Evolutionary conservation across 2,797 vertebrate genomes (phyloP), one percentile per base, ranked within the genome.

Genomic region (Brachyrhaphis roseni): DNA sequence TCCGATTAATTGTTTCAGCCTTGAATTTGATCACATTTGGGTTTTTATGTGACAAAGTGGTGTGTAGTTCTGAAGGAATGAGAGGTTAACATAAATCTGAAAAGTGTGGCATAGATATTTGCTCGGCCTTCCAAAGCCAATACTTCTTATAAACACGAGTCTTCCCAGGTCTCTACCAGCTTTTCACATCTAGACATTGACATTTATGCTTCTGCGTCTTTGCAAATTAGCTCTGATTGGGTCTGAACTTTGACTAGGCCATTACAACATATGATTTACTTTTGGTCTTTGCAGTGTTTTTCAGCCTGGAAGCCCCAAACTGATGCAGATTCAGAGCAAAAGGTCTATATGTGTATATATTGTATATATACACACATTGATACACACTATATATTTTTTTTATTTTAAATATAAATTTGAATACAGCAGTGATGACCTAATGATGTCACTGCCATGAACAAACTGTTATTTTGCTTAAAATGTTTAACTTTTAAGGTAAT

Each of bases 71-170:
- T 20, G 28, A 28, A 59, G 28, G 57, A 31, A 31, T 15, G 13
- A 15, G n/a, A 59, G 26, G 57, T 28, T 59, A 43, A 13, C 39
- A 70, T 43, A n/a, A 70, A 70, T 70, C 66, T 70, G 66, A 70
- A 43, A 70, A 70, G 36, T 26, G 20, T 43, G 66, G 39, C 66
- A n/a, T 70, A 15, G 6, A 36, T 36, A 36, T 64, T 64, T 64
- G 15, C n/a, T 59, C n/a, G 43, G 43, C 49, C 49, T 26, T 15
- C 28, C 28, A 62, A 13, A 62, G 57, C 31, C 57, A 62, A 31
- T 31, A 16, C 13, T 62, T 26, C 23, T 12, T 62, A 34, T 5
- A 64, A 64, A 18, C 47, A 18, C 47, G 15, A 15, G 31, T 5
- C 31, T 64, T 64, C 13, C 28, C 3, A 5, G 8, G 53, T 57